phyloP scores from a whole-genome alignment of 2,797 vertebrate species.

The Oreortyx pictus region DNA sequence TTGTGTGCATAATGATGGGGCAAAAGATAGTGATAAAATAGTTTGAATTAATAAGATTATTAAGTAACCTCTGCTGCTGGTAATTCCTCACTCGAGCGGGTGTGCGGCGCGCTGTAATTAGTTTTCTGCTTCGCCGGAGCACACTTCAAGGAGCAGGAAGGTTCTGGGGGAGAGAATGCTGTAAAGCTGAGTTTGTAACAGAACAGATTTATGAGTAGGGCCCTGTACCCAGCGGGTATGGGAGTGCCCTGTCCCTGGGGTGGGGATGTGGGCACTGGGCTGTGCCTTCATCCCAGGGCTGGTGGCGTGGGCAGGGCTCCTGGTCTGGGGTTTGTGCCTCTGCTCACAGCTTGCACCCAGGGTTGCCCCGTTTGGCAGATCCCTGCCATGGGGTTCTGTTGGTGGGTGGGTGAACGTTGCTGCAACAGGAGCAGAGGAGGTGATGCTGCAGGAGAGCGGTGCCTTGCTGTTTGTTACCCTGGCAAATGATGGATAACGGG shows the following conservation, averaged over 20 bases:
- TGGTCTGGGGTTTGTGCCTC: background rate
- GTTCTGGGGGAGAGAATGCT: background rate
- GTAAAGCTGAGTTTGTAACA: accelerated
- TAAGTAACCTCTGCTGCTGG: constrained; percentile 52
- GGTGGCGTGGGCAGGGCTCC: background rate
- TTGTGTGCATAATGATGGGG: background rate
- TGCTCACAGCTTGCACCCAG: accelerated
- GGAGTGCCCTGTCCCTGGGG: background rate
- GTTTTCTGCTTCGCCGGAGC: constrained; percentile 62
- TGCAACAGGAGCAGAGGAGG: accelerated
- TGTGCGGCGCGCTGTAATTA: background rate
- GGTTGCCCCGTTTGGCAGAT: accelerated
- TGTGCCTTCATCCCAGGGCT: accelerated
- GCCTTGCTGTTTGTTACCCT: accelerated
- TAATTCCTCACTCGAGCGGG: constrained; percentile 41
- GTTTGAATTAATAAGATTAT: constrained; percentile 60
- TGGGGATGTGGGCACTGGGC: background rate
- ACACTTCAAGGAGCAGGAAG: constrained; percentile 25
- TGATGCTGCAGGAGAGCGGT: accelerated
- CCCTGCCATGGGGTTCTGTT: accelerated
- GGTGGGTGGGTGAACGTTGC: accelerated
- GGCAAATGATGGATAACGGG: background rate
- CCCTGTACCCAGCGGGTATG: accelerated
- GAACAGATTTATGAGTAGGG: background rate
- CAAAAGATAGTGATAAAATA: constrained; percentile 54